Evolutionary conservation across 2,888 invertebrate genomes (phyloP), one percentile per base, ranked within the genome.

Genomic region (Blomia tropicalis): DNA sequence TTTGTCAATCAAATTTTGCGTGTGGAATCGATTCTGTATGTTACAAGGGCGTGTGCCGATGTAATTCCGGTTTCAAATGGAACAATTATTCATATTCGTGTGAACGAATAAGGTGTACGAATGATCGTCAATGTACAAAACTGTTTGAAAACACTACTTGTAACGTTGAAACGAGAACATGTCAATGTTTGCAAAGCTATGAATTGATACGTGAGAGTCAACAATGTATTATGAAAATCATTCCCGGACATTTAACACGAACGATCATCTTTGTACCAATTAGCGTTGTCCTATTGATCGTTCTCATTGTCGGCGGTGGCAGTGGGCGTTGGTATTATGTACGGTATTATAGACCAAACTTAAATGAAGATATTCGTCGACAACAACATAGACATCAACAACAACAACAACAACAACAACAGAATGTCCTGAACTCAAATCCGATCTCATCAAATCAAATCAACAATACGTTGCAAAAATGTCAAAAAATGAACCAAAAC

Each of bases 311-410:
- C 7, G 51, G 51, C 7, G 7, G 51, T n/a, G 7, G 7, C 22
- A 27, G 51, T 27, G 51, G 51, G 5, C 51, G 51, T 11, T 47
- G 51, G 51, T 47, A 25, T 47, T 47, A 47, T n/a, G 23, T 47
- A 11, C 51, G 27, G 7, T 47, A 47, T 27, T 36, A 7, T 36
- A 17, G 7, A 11, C 36, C 36, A 36, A 36, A 7, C 7, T 7
- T 36, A 7, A 36, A 11, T 17, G 17, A 7, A 11, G 36, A 11
- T 36, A 17, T 36, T 36, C 36, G 36, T 7, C 7, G 17, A 7
- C 36, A 36, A 36, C 7, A 36, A 7, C 36, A 36, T 36, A 36
- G 36, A 7, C 17, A 36, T 17, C 36, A 7, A 36, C 36, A 36
- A 36, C 36, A 36, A 36, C 36, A 7, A 17, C 36, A 7, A 17